Conservation (phyloP, 2,888 invertebrate genomes). For the Andrena bicolor region DNA sequence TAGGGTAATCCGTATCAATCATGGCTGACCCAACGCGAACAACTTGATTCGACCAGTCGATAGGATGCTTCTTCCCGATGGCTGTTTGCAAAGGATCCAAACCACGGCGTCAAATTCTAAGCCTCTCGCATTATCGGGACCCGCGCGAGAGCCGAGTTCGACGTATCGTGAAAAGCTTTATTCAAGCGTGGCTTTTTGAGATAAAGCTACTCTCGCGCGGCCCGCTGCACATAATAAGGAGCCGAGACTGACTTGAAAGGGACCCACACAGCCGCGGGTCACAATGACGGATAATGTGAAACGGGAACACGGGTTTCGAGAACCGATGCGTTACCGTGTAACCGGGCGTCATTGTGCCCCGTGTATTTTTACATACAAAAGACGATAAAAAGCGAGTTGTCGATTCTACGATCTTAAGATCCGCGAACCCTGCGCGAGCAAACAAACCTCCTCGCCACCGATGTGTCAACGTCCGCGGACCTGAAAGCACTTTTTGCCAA, state of each 20-base stretch:
- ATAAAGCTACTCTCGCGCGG: constrained; percentile 31
- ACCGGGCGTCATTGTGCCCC: constrained; percentile 7
- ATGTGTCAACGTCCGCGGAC: too few relatives aligned
- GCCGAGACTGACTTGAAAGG: constrained; percentile 23
- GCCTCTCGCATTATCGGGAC: constrained; percentile 20
- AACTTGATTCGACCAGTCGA: constrained; percentile 24
- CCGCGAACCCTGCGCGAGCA: neutral
- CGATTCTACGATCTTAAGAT: neutral
- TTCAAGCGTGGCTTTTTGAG: constrained; percentile 45
- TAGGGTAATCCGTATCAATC: constrained; percentile 34
- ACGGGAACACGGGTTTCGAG: constrained; percentile 3
- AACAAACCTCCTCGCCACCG: too few relatives aligned
- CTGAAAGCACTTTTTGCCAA: neutral
- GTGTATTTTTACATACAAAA: neutral
- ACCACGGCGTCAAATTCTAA: constrained; percentile 31
- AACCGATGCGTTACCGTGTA: constrained; percentile 9
- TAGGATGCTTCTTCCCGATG: constrained; percentile 12
- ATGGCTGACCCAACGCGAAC: constrained; percentile 9
- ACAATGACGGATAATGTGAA: constrained; percentile 35
- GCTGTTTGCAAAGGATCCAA: constrained; percentile 27
- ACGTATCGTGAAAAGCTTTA: constrained; percentile 59
- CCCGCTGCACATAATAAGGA: constrained; percentile 30
- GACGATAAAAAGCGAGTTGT: neutral
- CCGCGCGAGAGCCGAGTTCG: constrained; percentile 28
- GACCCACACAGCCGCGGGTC: neutral